These are phyloP conservation scores for Heliconius ethilla DNA, from an alignment of 2,888 invertebrate species.

Conservation along the genomic window DNA sequence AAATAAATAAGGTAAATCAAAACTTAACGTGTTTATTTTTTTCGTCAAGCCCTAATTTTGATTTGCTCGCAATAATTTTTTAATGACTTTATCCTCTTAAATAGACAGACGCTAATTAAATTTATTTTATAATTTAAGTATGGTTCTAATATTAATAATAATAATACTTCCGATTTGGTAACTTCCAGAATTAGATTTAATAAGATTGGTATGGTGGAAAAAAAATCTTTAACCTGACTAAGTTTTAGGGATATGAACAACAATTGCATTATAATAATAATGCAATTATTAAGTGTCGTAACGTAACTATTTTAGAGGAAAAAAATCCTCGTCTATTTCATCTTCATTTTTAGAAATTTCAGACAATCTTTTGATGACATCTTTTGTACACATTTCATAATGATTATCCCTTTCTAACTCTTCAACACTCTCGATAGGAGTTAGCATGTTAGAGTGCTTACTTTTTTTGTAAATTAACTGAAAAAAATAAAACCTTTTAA, in stretches of 20 bases:
- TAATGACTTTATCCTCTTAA: not conserved
- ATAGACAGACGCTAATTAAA: no score
- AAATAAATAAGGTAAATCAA: slow-evolving; percentile 43
- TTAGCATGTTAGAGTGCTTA: slow-evolving; percentile 59
- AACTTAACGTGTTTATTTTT: slow-evolving; percentile 20
- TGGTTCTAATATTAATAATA: no score
- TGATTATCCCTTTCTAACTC: slow-evolving; percentile 26
- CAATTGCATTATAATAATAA: not conserved
- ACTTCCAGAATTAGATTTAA: not conserved
- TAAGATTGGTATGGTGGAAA: not conserved
- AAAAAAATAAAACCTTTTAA: slow-evolving; percentile 47
- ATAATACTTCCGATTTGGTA: not conserved
- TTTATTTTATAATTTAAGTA: no score
- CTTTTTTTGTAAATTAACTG: slow-evolving; percentile 64
- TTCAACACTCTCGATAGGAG: slow-evolving; percentile 52
- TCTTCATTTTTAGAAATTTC: slow-evolving; percentile 31
- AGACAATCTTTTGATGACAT: slow-evolving; percentile 27
- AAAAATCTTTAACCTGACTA: no score
- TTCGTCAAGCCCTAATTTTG: not conserved
- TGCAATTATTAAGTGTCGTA: not conserved
- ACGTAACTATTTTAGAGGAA: not conserved
- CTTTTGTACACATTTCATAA: slow-evolving; percentile 24
- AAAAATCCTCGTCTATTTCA: slow-evolving; percentile 14
- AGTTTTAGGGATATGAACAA: not conserved
- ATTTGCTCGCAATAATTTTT: not conserved